phyloP scores from a whole-genome alignment of 2,113 vertebrate genomes.

The Setophaga kirtlandii region DNA sequence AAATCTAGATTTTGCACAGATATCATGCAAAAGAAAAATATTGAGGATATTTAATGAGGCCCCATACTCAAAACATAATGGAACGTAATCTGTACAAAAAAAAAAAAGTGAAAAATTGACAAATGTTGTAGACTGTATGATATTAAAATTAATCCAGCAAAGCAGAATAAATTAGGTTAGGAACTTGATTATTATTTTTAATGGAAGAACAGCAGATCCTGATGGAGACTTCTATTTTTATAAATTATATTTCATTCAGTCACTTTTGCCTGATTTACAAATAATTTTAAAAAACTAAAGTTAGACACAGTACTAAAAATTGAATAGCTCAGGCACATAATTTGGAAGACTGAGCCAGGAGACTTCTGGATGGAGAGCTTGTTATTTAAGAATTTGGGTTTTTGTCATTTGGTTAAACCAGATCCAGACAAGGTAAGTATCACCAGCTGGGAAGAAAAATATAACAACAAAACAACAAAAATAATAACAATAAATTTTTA shows the following conservation, averaged over 20 bases:
- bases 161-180: background rate
- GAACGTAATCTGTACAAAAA: background rate
- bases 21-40: background rate
- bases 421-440: background rate
- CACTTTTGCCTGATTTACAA: background rate
- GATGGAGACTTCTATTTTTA: background rate
- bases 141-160: background rate
- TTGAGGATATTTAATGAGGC: background rate
- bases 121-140: background rate
- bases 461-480: background rate
- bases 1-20: background rate
- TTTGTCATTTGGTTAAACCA: background rate
- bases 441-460: background rate
- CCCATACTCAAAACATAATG: background rate
- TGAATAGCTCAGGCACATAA: background rate
- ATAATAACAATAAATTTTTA: background rate
- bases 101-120: background rate
- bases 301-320: background rate
- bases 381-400: background rate
- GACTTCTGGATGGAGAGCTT: background rate
- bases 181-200: background rate
- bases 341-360: background rate
- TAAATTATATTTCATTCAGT: background rate
- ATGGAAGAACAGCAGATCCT: background rate
- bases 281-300: background rate